A percentile compares a stretch with the other conserved stretches of the same genome.
Conservation (phyloP, 2,888 invertebrate genomes). For the Phania funesta region DNA sequence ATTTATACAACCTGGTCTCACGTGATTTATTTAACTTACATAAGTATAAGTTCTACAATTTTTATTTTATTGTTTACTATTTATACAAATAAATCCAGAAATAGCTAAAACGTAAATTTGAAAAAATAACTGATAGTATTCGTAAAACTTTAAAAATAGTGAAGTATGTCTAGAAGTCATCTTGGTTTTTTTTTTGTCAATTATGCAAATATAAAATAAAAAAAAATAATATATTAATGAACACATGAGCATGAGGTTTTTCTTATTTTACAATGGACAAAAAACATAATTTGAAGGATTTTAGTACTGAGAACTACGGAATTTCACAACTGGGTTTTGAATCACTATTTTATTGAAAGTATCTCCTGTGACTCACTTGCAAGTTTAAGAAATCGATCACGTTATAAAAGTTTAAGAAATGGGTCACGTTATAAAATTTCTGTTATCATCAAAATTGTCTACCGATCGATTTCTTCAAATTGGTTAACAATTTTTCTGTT, state of each 20-base stretch:
- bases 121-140: slow-evolving; percentile 6
- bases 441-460: no score
- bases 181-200: slow-evolving; percentile 62
- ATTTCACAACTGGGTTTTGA: no score
- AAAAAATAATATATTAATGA: slow-evolving; percentile 14
- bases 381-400: no score
- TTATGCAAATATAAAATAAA: slow-evolving; percentile 50
- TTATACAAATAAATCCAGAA: neutral
- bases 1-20: neutral
- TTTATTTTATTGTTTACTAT: neutral
- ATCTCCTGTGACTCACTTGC: no score
- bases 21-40: slow-evolving; percentile 27
- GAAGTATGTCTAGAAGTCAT: neutral
- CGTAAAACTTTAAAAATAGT: slow-evolving; percentile 6
- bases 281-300: no score
- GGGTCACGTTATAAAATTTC: no score
- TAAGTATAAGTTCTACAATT: slow-evolving; percentile 1
- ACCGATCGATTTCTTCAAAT: no score
- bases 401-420: no score
- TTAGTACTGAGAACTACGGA: no score
- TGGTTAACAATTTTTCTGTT: no score
- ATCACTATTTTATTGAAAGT: no score
- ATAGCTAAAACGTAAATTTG: neutral
- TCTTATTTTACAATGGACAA: no score
- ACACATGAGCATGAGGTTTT: neutral